Conservation (phyloP, 2,797 vertebrate genomes). For the Cyprinella venusta region DNA sequence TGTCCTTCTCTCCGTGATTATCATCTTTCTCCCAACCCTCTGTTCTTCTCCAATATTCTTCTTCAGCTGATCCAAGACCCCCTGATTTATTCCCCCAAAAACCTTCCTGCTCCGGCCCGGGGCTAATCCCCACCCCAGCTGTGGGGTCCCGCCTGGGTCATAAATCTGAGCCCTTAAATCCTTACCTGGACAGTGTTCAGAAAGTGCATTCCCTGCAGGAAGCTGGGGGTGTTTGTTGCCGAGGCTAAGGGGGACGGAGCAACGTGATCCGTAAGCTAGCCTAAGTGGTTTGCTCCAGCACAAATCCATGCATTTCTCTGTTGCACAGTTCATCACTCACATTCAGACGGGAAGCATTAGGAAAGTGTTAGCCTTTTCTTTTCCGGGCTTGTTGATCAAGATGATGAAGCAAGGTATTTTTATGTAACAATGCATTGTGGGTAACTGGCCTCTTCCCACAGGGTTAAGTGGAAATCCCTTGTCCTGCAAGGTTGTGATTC, state of each 20-base stretch:
- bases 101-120: constrained; percentile 59
- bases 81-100: constrained; percentile 65
- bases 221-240: constrained; percentile 56
- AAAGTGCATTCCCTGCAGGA: constrained; percentile 64
- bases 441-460: neutral
- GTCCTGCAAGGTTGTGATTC: constrained; percentile 36
- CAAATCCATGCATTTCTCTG: constrained; percentile 52
- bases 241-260: constrained; percentile 24
- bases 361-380: neutral
- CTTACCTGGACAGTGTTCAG: constrained; percentile 67
- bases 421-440: constrained; percentile 24
- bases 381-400: constrained; percentile 27
- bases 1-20: constrained; percentile 20
- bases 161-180: constrained; percentile 70
- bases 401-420: constrained; percentile 6
- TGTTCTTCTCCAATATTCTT: constrained; percentile 32
- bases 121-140: constrained; percentile 62
- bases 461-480: constrained; percentile 31
- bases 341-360: constrained; percentile 17
- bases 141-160: constrained; percentile 60
- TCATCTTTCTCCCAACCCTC: constrained; percentile 38
- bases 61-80: constrained; percentile 44
- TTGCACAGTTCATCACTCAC: constrained; percentile 43
- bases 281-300: constrained; percentile 51
- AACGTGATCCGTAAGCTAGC: constrained; percentile 56